Evolutionary conservation across 2,888 invertebrate species (phyloP).

Genomic region (Aelia acuminata): DNA sequence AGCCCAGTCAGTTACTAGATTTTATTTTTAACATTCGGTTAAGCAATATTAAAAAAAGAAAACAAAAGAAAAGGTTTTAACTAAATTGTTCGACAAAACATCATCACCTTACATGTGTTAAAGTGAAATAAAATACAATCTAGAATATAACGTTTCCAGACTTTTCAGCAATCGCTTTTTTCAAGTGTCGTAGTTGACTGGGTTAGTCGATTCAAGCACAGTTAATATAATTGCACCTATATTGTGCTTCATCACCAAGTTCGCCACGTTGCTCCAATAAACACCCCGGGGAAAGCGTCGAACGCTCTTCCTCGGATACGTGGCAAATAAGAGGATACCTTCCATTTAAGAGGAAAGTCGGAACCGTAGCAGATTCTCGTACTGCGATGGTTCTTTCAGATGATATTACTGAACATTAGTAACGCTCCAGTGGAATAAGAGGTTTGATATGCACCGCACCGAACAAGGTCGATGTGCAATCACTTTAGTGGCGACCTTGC

Average conservation of each 20-base stretch:
- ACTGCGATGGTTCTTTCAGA: background rate
- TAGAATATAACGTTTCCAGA: too few relatives aligned
- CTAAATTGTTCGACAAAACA: too few relatives aligned
- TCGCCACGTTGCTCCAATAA: background rate
- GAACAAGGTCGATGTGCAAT: constrained; percentile 18
- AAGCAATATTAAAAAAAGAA: too few relatives aligned
- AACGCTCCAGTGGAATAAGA: constrained; percentile 5
- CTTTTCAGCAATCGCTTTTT: too few relatives aligned
- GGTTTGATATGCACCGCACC: background rate
- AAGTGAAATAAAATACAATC: too few relatives aligned
- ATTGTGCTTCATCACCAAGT: background rate
- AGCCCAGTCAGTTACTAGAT: too few relatives aligned
- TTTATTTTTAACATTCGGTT: too few relatives aligned
- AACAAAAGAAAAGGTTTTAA: too few relatives aligned
- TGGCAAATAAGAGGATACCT: background rate
- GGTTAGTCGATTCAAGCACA: background rate
- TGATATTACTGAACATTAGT: background rate
- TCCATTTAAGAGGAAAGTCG: background rate
- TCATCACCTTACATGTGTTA: too few relatives aligned
- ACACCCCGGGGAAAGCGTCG: background rate
- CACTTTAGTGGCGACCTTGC: background rate
- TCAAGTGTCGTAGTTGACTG: too few relatives aligned
- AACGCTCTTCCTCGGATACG: background rate
- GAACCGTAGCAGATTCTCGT: background rate
- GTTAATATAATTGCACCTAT: background rate